These are phyloP conservation scores for Scolanthus callimorphus DNA, from an alignment of 92 coral and sea anemone species.

Conservation along the genomic window DNA sequence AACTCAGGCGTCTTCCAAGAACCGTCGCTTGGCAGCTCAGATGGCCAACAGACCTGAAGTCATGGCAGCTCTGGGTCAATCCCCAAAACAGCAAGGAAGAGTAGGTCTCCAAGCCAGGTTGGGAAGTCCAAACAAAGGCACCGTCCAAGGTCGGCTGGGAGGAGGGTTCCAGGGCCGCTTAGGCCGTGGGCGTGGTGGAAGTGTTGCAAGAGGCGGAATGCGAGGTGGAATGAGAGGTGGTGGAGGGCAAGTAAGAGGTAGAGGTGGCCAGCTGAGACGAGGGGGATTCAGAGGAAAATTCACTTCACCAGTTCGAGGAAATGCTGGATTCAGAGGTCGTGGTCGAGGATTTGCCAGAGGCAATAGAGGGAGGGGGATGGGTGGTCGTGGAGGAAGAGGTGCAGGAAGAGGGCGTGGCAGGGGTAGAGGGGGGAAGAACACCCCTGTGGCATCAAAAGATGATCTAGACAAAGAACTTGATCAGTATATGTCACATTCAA, in stretches of 20 bases:
- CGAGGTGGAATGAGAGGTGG: slow-evolving; percentile 24
- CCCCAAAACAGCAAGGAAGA: slow-evolving; percentile 21
- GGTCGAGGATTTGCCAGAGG: slow-evolving; percentile 30
- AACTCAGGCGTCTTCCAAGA: slow-evolving; percentile 79
- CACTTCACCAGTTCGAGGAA: not conserved
- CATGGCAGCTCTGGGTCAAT: slow-evolving; percentile 59
- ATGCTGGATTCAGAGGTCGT: slow-evolving; percentile 43
- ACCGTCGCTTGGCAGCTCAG: slow-evolving; percentile 95
- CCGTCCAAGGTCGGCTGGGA: slow-evolving; percentile 4
- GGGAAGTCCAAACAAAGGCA: slow-evolving; percentile 52
- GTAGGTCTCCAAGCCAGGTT: slow-evolving; percentile 53
- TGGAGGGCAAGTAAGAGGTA: no score
- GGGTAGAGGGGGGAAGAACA: slow-evolving; percentile 48
- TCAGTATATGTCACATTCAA: slow-evolving; percentile 91
- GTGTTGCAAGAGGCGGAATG: slow-evolving; percentile 43
- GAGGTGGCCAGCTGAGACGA: slow-evolving; percentile 15
- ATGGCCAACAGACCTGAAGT: slow-evolving; percentile 95
- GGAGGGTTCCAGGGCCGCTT: slow-evolving; percentile 21
- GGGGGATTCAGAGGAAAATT: slow-evolving; percentile 7
- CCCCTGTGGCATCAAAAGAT: slow-evolving; percentile 52
- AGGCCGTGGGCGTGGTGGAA: slow-evolving; percentile 31
- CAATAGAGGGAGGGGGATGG: slow-evolving; percentile 29
- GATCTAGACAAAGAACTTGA: slow-evolving; percentile 89
- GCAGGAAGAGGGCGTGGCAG: slow-evolving; percentile 67
- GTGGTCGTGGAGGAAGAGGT: slow-evolving; percentile 53